Evolutionary conservation across 2,888 invertebrate species (phyloP).

Genomic region (Zootermopsis nevadensis): DNA sequence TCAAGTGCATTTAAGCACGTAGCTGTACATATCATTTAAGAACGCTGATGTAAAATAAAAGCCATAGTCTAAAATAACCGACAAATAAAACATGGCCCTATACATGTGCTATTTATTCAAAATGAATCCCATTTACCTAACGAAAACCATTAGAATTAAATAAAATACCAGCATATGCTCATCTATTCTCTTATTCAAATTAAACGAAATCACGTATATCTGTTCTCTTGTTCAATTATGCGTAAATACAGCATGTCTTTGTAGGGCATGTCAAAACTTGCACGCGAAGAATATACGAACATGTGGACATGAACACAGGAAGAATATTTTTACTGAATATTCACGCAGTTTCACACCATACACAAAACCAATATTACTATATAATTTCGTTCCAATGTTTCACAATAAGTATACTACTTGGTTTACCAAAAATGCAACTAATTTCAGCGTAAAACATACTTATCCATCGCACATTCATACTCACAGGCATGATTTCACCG

Average conservation of each 20-base stretch:
- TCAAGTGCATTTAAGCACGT: too few relatives aligned
- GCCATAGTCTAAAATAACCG: too few relatives aligned
- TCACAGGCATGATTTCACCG: constrained; percentile 38
- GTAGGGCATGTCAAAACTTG: constrained; percentile 5
- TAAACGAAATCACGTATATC: neutral
- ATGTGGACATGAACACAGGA: constrained; percentile 10
- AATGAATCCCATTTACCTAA: too few relatives aligned
- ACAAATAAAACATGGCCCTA: too few relatives aligned
- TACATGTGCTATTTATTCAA: too few relatives aligned
- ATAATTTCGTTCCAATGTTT: neutral
- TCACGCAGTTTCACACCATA: neutral
- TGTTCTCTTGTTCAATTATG: neutral
- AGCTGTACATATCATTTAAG: too few relatives aligned
- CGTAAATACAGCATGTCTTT: neutral
- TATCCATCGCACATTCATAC: neutral
- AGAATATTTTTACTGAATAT: neutral
- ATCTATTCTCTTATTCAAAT: too few relatives aligned
- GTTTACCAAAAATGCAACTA: neutral
- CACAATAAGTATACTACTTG: neutral
- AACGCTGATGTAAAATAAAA: too few relatives aligned
- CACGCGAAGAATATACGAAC: neutral
- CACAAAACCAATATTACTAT: neutral
- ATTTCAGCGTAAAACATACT: constrained; percentile 1
- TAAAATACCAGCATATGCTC: too few relatives aligned
- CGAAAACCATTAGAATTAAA: too few relatives aligned